Evolutionary conservation across 1,140 invertebrate species (phyloP).

Genomic region (Luehdorfia chinensis): DNA sequence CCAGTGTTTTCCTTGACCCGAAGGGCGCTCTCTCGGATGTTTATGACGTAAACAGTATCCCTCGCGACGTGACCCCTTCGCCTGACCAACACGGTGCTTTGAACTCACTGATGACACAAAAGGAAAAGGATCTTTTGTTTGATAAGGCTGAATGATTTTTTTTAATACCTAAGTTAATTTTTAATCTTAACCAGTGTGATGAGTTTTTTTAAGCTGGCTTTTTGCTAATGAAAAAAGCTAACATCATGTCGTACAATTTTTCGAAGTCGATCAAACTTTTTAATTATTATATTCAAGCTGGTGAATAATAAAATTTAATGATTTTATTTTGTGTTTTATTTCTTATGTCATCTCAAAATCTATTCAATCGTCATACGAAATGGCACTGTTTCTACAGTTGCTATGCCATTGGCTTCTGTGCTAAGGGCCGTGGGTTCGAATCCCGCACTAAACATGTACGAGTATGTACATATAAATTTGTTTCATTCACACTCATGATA

Average conservation of each 20-base stretch:
- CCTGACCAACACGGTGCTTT: constrained; percentile 48
- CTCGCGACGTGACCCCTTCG: constrained; percentile 55
- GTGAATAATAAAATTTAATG: constrained; percentile 69
- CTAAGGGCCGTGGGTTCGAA: too few species aligned
- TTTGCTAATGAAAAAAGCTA: constrained; percentile 53
- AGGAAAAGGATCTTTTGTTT: constrained; percentile 70
- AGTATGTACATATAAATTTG: too few species aligned
- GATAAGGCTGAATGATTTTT: constrained; percentile 74
- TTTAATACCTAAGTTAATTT: constrained; percentile 69
- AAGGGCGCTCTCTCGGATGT: constrained; percentile 66
- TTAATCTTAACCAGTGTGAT: constrained; percentile 66
- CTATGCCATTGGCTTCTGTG: too few species aligned
- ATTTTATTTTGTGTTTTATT: constrained; percentile 42
- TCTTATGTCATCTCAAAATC: neutral
- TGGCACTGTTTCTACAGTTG: too few species aligned
- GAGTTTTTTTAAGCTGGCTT: constrained; percentile 39
- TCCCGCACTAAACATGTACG: too few species aligned
- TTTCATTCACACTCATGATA: too few species aligned
- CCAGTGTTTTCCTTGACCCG: constrained; percentile 55
- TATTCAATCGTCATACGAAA: too few species aligned
- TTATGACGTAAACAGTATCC: constrained; percentile 38
- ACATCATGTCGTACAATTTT: constrained; percentile 62
- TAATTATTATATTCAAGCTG: constrained; percentile 68
- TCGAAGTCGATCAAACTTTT: constrained; percentile 69
- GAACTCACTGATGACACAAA: constrained; percentile 60